Evolutionary conservation across 2,888 invertebrate species (phyloP), one percentile per base, ranked within the genome.

Genomic region (Synergus laeviventris): DNA sequence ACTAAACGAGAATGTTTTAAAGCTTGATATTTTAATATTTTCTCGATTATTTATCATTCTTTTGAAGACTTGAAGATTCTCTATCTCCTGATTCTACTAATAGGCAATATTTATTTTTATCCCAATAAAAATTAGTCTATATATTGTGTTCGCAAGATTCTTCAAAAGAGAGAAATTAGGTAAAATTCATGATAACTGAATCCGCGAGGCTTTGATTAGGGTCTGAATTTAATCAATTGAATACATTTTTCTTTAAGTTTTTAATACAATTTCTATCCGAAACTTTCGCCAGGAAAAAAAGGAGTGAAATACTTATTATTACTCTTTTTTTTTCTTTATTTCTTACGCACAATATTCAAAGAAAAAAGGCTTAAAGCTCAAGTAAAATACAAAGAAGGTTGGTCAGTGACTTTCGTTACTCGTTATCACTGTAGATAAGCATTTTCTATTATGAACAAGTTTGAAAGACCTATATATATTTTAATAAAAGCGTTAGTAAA

Each of bases 361-460:
- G 18, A 18, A 8, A 9, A 14, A 14, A 59, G 14, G 24, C 5
- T 59, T 59, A 3, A 12, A 18, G 59, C 24, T 9, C 7, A 59
- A 59, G 24, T 59, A 2, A 24, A 59, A 59, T 24, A 21, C 59
- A 59, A 21, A 14, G 49, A 45, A 49, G 70, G 45, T 31, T 49
- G 49, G 70, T 70, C 74, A 74, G 42, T 59, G 59, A 39, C 74
- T 60, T 21, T 24, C 16, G 59, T 74, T 74, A 74, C 39, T 24
- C 31, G 59, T 74, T 74, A 74, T 59, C 56, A 31, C n/a, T 21
- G 9, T 56, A 74, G 39, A 59, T 59, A 59, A 60, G 24, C n/a
- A 18, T 36, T 74, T 39, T 60, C 39, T n/a, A 7, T 1, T 59
- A 14, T 24, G 24, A 11, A 49, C 45, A 49, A 73, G 14, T n/a